phyloP scores from a whole-genome alignment of 2,113 vertebrate species.

The Nicator chloris region DNA sequence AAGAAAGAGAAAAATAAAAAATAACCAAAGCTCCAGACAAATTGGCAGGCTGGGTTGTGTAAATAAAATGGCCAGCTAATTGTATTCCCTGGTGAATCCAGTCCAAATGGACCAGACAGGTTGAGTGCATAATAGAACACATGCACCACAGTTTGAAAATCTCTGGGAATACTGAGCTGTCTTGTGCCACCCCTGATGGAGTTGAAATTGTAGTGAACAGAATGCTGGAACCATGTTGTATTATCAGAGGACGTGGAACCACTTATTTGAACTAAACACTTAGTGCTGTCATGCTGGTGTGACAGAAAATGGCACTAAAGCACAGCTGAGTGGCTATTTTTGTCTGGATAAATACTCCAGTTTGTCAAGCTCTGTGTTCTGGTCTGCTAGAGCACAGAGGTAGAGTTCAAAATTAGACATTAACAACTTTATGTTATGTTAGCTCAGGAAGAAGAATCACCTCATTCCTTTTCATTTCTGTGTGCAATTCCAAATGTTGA shows the following conservation, averaged over 20 bases:
- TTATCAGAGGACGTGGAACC: slow-evolving; percentile 86
- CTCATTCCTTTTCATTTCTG: background rate
- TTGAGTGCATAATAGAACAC: slow-evolving; percentile 74
- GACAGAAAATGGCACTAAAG: slow-evolving; percentile 91
- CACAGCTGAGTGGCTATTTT: slow-evolving; percentile 82
- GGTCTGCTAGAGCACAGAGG: slow-evolving; percentile 25
- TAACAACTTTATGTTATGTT: slow-evolving; percentile 6
- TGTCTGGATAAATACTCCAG: slow-evolving; percentile 76
- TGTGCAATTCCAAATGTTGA: background rate
- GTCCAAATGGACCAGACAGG: slow-evolving; percentile 70
- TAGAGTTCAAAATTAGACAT: slow-evolving; percentile 12
- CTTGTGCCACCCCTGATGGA: slow-evolving; percentile 73
- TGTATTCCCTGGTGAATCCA: slow-evolving; percentile 66
- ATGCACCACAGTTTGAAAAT: slow-evolving; percentile 75
- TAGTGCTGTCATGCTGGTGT: slow-evolving; percentile 82
- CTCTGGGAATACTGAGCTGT: slow-evolving; percentile 76
- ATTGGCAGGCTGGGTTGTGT: slow-evolving; percentile 21
- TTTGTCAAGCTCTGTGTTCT: slow-evolving; percentile 69
- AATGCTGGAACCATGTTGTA: slow-evolving; percentile 83
- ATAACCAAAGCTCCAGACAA: slow-evolving; percentile 31
- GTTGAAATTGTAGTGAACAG: slow-evolving; percentile 76
- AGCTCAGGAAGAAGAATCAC: background rate
- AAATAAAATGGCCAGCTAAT: slow-evolving; percentile 62
- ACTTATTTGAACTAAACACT: slow-evolving; percentile 89
- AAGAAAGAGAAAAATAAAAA: background rate